Percentiles rank a stretch among this genome's conserved stretches.
Conservation (phyloP, 2,113 vertebrate species). For the Takifugu bimaculatus region DNA sequence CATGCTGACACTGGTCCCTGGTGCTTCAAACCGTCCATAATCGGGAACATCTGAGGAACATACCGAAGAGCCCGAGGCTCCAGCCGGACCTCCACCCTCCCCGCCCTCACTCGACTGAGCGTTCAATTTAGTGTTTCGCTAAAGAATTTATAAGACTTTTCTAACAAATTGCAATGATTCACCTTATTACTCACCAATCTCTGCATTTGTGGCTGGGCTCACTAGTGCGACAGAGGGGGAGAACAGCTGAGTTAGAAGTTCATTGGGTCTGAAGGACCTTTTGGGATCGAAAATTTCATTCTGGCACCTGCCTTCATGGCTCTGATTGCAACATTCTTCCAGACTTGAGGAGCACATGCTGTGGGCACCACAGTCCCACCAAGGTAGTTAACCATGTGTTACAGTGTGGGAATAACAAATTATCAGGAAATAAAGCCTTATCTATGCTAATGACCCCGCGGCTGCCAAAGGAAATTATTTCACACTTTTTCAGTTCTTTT, state of each 20-base stretch:
- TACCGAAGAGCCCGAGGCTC: no score
- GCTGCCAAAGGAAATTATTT: conserved; percentile 35
- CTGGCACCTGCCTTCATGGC: conserved; percentile 15
- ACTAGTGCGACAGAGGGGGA: background rate
- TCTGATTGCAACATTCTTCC: conserved; percentile 41
- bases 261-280: conserved; percentile 15
- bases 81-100: no score
- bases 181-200: no score
- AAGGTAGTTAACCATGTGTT: conserved; percentile 57
- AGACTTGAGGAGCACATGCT: conserved; percentile 32
- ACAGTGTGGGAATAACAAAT: conserved; percentile 53
- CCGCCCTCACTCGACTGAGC: no score
- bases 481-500: conserved; percentile 24
- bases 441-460: conserved; percentile 51
- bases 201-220: background rate
- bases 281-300: conserved; percentile 36
- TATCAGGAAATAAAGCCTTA: conserved; percentile 52
- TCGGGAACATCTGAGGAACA: no score
- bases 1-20: no score
- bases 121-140: no score
- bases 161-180: no score
- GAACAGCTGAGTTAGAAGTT: background rate
- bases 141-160: no score
- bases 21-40: no score
- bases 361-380: conserved; percentile 42